Evolutionary conservation across 2,113 vertebrate genomes (phyloP), one percentile per base, ranked within the genome.

Genomic region (Takifugu bimaculatus): DNA sequence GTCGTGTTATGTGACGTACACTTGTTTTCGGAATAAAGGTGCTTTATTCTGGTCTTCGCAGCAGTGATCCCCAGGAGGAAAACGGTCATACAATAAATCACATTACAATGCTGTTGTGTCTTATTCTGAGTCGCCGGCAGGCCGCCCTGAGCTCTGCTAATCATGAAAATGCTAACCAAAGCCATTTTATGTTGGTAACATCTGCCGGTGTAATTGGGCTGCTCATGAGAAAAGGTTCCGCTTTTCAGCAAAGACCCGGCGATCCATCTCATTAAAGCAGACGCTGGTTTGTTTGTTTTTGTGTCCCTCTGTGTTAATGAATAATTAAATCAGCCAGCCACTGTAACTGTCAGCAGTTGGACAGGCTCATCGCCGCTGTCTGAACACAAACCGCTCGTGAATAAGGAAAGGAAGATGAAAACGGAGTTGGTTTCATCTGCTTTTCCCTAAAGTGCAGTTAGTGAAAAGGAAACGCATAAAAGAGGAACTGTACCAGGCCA

Each of bases 301-400:
- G 56, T 75, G 50, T 75, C 14, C 65, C 53, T 81, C 65, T 64
- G 77, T 68, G 57, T 68, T 71, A 63, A 79, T 87, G 78, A 87
- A 83, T 87, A 88, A 85, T 82, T 79, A 76, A 87, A 83, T 52
- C 62, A 72, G 71, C 70, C 77, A 76, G 69, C 72, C 58, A 61
- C 68, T 65, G 70, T 72, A 63, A 70, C 77, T 69, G 68, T 80
- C 76, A 85, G 62, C 74, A 71, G 59, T 82, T 76, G 77, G 78
- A 57, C 58, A 27, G 14, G 53, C 53, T 76, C 66, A 13, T 71
- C 44, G 58, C 56, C 71, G 55, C 73, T 65, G 67, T 79, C 80
- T 74, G 65, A 58, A 65, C 43, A 20, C 66, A 50, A 51, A 39
- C 51, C 5, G 2, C 48, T n/a, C 15, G 45, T 70, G 60, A 60